These are phyloP conservation scores for Astyanax mexicanus DNA, from an alignment of 2,797 vertebrate genomes.

Conservation along the genomic window DNA sequence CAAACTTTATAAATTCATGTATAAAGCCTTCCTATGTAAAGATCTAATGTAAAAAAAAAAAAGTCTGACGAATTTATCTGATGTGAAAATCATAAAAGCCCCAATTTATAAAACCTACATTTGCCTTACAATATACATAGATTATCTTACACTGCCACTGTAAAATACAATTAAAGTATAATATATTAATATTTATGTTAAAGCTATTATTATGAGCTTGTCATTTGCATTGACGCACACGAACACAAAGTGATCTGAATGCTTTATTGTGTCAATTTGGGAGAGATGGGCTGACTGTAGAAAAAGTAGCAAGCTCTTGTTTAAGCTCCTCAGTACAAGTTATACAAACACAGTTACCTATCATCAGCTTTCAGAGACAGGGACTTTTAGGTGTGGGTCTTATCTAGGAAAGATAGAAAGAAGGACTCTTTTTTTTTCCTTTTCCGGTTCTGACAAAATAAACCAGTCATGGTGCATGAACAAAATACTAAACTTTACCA, in stretches of 20 bases:
- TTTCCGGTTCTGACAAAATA: constrained; percentile 41
- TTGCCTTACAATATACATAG: too few species aligned
- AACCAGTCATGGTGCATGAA: constrained; percentile 55
- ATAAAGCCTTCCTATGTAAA: too few species aligned
- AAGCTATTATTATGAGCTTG: not conserved
- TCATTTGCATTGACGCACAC: constrained; percentile 7
- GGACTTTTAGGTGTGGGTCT: constrained; percentile 34
- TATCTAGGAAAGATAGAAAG: constrained; percentile 47
- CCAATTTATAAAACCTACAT: too few species aligned
- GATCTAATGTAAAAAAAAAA: too few species aligned
- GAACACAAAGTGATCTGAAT: constrained; percentile 56
- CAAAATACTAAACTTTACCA: constrained; percentile 63
- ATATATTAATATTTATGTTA: too few species aligned
- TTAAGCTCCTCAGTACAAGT: constrained; percentile 70
- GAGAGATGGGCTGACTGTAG: constrained; percentile 63
- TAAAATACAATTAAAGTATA: too few species aligned
- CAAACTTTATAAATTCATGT: too few species aligned
- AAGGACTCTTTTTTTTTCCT: not conserved
- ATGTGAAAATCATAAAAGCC: too few species aligned
- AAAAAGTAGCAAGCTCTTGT: constrained; percentile 72
- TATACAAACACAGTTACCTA: constrained; percentile 61
- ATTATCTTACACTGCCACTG: too few species aligned
- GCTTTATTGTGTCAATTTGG: constrained; percentile 71
- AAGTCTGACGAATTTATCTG: too few species aligned
- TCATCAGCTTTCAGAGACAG: constrained; percentile 38